phyloP scores from a whole-genome alignment of 2,888 invertebrate species.

The Agrotis clavis region DNA sequence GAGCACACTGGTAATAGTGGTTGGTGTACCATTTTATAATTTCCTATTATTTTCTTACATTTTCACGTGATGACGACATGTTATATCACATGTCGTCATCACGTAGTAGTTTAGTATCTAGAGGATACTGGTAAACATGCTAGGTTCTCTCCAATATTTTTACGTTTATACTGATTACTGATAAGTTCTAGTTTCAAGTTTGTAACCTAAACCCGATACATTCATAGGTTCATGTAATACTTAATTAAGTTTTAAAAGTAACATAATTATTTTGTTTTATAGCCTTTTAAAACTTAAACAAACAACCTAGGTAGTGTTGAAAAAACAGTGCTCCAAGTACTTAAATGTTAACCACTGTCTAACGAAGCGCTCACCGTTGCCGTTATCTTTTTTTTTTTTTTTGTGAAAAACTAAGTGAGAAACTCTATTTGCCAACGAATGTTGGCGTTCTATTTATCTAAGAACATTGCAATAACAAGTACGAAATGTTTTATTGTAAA shows the following conservation, averaged over 20 bases:
- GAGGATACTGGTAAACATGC: neutral
- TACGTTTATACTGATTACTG: neutral
- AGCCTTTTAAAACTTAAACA: neutral
- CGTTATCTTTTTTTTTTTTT: neutral
- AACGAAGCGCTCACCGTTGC: constrained; percentile 28
- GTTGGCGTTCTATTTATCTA: constrained; percentile 31
- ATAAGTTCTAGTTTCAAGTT: constrained; percentile 1
- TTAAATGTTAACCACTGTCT: constrained; percentile 3
- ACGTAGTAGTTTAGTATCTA: no score
- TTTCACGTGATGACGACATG: neutral
- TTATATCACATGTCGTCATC: no score
- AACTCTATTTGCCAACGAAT: constrained; percentile 26
- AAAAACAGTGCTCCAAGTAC: neutral
- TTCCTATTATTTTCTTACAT: neutral
- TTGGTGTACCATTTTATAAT: neutral
- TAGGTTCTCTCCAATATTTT: neutral
- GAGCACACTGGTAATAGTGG: neutral
- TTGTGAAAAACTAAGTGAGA: constrained; percentile 6
- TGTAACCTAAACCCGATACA: neutral
- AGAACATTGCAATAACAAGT: constrained; percentile 22
- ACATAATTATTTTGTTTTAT: neutral
- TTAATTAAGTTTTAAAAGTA: neutral
- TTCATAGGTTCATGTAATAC: neutral
- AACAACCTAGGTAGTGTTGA: neutral
- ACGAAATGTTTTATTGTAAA: constrained; percentile 38